These are phyloP conservation scores for Tolmerus cingulatus DNA, from an alignment of 2,888 invertebrate genomes.

Conservation along the genomic window DNA sequence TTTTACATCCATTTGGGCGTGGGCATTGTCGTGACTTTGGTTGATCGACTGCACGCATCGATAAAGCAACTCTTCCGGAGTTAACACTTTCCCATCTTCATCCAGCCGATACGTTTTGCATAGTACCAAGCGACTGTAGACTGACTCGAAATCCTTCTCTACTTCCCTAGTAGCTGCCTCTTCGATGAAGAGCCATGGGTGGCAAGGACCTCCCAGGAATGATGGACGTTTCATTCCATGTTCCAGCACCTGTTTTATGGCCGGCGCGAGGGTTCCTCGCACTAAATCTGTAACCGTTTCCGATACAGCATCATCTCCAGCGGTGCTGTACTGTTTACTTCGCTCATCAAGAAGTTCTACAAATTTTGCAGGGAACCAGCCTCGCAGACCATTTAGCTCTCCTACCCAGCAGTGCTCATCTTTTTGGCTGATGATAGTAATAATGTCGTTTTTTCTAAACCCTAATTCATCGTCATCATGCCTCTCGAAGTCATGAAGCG, in stretches of 20 bases:
- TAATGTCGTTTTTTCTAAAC: conserved; percentile 97
- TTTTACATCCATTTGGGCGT: conserved; percentile 99
- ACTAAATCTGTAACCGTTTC: conserved; percentile 97
- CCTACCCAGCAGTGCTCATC: conserved; percentile 99
- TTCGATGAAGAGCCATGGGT: conserved; percentile 99
- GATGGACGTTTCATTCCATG: conserved; percentile 94
- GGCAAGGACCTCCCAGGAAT: conserved; percentile 91
- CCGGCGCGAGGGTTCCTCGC: conserved; percentile 90
- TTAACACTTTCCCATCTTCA: conserved; percentile 98
- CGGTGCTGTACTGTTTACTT: conserved; percentile 88
- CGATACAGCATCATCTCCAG: conserved; percentile 96
- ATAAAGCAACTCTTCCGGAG: conserved; percentile 94
- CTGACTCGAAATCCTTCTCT: conserved; percentile 97
- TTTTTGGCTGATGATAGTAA: conserved; percentile 95
- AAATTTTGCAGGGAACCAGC: conserved; percentile 98
- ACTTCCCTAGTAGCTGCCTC: conserved; percentile 96
- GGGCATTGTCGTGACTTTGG: conserved; percentile 93
- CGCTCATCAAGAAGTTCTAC: conserved; percentile 95
- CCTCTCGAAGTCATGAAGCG: conserved; percentile 94
- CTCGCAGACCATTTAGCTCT: conserved; percentile 91
- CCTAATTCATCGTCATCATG: conserved; percentile 98
- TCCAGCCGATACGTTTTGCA: conserved; percentile 98
- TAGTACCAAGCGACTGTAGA: conserved; percentile 93
- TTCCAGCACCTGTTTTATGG: conserved; percentile 90
- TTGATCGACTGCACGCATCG: conserved; percentile 97